These are phyloP conservation scores for Drosophila ustulata DNA, from an alignment of 2,888 invertebrate genomes.

Conservation along the genomic window DNA sequence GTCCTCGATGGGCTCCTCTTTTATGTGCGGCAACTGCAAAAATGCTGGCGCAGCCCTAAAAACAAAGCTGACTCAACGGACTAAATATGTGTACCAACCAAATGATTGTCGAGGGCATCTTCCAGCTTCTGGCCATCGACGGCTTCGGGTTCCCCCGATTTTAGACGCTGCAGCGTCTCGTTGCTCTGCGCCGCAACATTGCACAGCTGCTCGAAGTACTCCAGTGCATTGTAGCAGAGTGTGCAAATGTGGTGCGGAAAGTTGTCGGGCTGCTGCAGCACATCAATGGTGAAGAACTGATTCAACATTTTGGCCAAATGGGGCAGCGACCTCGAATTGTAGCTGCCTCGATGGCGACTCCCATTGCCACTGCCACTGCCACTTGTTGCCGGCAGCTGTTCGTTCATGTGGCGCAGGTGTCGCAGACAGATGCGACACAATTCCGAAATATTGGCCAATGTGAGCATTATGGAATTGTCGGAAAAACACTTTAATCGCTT, in stretches of 20 bases:
- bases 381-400: constrained; percentile 19
- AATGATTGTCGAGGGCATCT: constrained; percentile 14
- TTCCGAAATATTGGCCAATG: constrained; percentile 65
- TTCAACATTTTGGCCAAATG: constrained; percentile 65
- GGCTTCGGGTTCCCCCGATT: not conserved
- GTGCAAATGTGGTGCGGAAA: constrained; percentile 75
- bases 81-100: constrained; percentile 48
- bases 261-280: constrained; percentile 56
- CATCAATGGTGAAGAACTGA: constrained; percentile 71
- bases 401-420: constrained; percentile 58
- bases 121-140: not conserved
- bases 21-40: constrained; percentile 57
- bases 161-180: constrained; percentile 43
- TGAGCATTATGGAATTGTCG: constrained; percentile 45
- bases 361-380: not conserved
- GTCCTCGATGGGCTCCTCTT: constrained; percentile 52
- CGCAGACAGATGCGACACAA: constrained; percentile 78
- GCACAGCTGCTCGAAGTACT: constrained; percentile 73
- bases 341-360: constrained; percentile 31
- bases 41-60: constrained; percentile 60
- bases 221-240: constrained; percentile 72
- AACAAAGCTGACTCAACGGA: constrained; percentile 49
- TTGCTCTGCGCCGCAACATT: constrained; percentile 65
- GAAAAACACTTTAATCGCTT: constrained; percentile 40
- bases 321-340: constrained; percentile 58